These are phyloP conservation scores for Nanorana parkeri DNA, from an alignment of 2,113 vertebrate genomes.

Conservation along the genomic window DNA sequence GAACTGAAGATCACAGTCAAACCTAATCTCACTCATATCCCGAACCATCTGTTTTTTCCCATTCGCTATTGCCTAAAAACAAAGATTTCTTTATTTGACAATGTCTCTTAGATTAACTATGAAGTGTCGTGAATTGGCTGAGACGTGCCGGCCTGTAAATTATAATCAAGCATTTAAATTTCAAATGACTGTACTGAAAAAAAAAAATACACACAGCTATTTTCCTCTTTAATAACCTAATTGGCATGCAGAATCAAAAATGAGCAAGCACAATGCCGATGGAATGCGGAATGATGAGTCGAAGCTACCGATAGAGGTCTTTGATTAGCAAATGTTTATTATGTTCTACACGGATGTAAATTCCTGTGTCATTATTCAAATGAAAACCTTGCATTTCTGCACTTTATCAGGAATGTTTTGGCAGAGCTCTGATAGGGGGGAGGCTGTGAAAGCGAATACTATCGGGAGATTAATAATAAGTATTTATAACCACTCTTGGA, in stretches of 20 bases:
- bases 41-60: conserved; percentile 49
- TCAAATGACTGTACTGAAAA: conserved; percentile 33
- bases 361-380: conserved; percentile 46
- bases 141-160: conserved; percentile 35
- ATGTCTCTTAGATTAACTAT: conserved; percentile 42
- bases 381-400: conserved; percentile 35
- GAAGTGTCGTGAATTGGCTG: conserved; percentile 37
- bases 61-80: conserved; percentile 36
- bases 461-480: conserved; percentile 18
- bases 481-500: neutral
- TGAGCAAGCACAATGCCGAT: conserved; percentile 18
- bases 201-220: conserved; percentile 35
- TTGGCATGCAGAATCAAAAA: conserved; percentile 54
- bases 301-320: conserved; percentile 35
- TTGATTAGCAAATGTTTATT: conserved; percentile 56
- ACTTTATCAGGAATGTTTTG: conserved; percentile 28
- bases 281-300: conserved; percentile 49
- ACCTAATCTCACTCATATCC: conserved; percentile 38
- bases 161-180: conserved; percentile 52
- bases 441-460: conserved; percentile 23
- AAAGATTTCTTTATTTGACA: conserved; percentile 37
- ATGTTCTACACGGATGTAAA: conserved; percentile 46
- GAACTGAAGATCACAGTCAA: conserved; percentile 32
- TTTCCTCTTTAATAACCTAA: conserved; percentile 52
- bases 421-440: neutral